Evolutionary conservation across 2,113 vertebrate species (phyloP).

Genomic region (Nettapus auritus): DNA sequence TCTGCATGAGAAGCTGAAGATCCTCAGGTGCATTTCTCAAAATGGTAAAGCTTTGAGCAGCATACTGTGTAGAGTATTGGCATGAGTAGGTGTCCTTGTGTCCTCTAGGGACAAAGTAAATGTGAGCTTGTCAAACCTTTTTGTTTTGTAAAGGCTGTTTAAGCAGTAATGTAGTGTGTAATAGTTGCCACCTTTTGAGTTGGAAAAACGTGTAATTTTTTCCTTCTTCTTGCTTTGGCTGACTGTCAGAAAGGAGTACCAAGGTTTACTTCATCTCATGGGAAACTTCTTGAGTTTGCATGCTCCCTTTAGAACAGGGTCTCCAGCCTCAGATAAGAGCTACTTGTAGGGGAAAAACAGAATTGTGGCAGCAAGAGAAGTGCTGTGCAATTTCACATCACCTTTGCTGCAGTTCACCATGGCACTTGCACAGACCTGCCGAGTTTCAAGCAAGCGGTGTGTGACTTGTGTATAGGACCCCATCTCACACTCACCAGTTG

Average conservation of each 20-base stretch:
- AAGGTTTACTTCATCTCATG: neutral
- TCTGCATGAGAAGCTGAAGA: neutral
- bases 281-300: neutral
- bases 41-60: neutral
- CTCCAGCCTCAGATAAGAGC: neutral
- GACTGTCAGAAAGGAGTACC: neutral
- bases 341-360: neutral
- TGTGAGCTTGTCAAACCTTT: neutral
- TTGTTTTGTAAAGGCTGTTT: neutral
- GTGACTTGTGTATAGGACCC: neutral
- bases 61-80: neutral
- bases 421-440: neutral
- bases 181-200: neutral
- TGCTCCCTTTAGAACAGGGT: neutral
- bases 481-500: neutral
- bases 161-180: neutral
- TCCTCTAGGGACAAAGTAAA: neutral
- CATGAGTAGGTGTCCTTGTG: neutral
- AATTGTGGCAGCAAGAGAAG: neutral
- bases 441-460: neutral
- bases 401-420: neutral
- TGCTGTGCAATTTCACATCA: neutral
- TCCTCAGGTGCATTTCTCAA: neutral
- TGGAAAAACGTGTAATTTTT: neutral
- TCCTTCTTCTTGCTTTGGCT: neutral